Conservation (phyloP, 2,113 vertebrate species). For the Solenodon paradoxus region DNA sequence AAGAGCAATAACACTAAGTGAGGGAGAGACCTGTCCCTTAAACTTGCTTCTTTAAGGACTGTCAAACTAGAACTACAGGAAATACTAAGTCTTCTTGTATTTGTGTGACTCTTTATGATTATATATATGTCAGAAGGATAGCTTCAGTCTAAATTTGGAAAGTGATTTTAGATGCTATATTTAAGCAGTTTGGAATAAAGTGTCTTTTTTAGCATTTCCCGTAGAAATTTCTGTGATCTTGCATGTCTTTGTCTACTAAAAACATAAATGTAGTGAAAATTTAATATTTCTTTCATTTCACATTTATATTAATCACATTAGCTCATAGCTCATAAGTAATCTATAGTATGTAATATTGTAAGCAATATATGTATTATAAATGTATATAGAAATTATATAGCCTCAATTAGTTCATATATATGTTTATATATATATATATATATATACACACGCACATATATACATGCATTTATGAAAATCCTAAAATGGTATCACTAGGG, state of each 20-base stretch:
- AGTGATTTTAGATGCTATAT: neutral
- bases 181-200: neutral
- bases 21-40: neutral
- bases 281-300: neutral
- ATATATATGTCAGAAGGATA: neutral
- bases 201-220: neutral
- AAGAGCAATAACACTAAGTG: neutral
- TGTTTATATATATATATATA: too few species aligned
- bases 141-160: neutral
- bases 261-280: neutral
- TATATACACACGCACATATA: neutral
- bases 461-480: neutral
- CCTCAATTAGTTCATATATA: neutral
- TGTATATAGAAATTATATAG: neutral
- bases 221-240: neutral
- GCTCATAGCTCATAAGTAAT: neutral
- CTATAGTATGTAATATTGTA: neutral
- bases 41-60: neutral
- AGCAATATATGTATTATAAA: neutral
- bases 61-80: neutral
- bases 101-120: neutral
- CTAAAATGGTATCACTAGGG: slow-evolving; percentile 7
- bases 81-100: neutral
- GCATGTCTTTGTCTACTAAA: neutral
- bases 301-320: neutral